Percentiles rank a stretch among this genome's conserved stretches.
phyloP scores from a whole-genome alignment of 2,888 invertebrate genomes.

The Yponomeuta sedellus region DNA sequence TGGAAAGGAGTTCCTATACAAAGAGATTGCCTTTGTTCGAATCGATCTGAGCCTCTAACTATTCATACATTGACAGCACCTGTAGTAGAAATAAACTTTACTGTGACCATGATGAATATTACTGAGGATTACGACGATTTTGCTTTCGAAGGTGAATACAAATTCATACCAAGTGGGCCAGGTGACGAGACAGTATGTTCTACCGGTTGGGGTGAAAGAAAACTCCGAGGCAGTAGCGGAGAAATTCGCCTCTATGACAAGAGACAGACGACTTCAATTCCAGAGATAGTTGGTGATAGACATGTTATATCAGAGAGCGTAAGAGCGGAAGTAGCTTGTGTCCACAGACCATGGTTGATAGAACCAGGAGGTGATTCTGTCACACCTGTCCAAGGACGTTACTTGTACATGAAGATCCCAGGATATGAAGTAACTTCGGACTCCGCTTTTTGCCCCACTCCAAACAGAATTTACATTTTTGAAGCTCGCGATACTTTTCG shows the following conservation, averaged over 20 bases:
- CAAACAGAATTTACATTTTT: conserved; percentile 84
- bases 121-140: conserved; percentile 88
- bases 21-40: conserved; percentile 85
- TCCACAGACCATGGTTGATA: conserved; percentile 86
- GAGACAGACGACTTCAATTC: conserved; percentile 57
- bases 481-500: conserved; percentile 80
- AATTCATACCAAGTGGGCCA: conserved; percentile 77
- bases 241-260: conserved; percentile 82
- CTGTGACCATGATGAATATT: conserved; percentile 86
- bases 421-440: conserved; percentile 77
- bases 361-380: conserved; percentile 85
- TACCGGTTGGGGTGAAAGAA: conserved; percentile 79
- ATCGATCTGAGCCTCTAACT: conserved; percentile 79
- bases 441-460: conserved; percentile 78
- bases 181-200: conserved; percentile 78
- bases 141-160: conserved; percentile 85
- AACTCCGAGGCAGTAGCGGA: conserved; percentile 83
- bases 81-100: conserved; percentile 83
- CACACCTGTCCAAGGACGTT: conserved; percentile 76
- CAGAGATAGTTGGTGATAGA: conserved; percentile 66
- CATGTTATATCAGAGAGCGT: conserved; percentile 72
- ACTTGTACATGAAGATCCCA: conserved; percentile 82
- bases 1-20: conserved; percentile 81
- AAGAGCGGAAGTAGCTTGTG: conserved; percentile 77
- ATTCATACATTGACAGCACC: conserved; percentile 82